Conservation (phyloP, 2,888 invertebrate species). For the Busseola fusca region DNA sequence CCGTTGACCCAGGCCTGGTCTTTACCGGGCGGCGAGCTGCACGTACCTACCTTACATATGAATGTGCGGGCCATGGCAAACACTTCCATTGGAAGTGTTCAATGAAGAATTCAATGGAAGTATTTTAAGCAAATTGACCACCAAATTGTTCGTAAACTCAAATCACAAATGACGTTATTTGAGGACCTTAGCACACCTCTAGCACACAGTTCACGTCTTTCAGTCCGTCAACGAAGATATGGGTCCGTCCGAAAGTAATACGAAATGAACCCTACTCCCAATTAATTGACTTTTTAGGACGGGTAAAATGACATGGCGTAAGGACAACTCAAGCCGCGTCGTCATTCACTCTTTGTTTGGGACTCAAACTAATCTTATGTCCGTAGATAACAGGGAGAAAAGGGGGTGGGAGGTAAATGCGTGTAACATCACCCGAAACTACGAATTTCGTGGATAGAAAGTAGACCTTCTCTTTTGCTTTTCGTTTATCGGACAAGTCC, state of each 20-base stretch:
- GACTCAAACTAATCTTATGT: neutral
- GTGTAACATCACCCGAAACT: too few relatives aligned
- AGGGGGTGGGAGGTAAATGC: too few relatives aligned
- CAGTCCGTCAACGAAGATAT: neutral
- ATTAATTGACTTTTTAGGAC: neutral
- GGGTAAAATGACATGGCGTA: neutral
- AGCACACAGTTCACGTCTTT: neutral
- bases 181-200: neutral
- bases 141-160: neutral
- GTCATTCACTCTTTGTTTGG: neutral
- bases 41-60: neutral
- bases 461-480: too few relatives aligned
- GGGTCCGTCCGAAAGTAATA: neutral
- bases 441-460: too few relatives aligned
- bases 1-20: too few relatives aligned
- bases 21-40: too few relatives aligned
- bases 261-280: neutral
- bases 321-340: neutral
- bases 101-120: neutral
- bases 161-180: neutral
- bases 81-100: too few relatives aligned
- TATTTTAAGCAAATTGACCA: too few relatives aligned
- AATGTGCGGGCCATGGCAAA: neutral
- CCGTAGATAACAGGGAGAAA: too few relatives aligned
- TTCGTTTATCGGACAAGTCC: too few relatives aligned